These are phyloP conservation scores for Calvadosia cruxmelitensis DNA, from an alignment of 30 jellyfish, hydroid and myxozoan species.

Conservation along the genomic window DNA sequence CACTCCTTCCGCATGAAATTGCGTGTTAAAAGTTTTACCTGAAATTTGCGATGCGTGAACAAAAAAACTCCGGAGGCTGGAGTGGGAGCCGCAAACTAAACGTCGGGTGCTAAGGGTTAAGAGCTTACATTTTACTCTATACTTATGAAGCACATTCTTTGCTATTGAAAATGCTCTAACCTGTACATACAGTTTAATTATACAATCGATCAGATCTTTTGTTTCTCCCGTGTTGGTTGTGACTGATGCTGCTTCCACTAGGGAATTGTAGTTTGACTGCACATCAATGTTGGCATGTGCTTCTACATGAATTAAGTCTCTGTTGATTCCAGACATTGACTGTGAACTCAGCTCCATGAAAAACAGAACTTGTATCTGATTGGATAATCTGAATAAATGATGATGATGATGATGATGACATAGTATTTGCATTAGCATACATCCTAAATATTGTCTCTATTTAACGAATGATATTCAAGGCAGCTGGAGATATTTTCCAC, in stretches of 20 bases:
- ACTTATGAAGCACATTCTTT: slow-evolving; percentile 21
- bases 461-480: slow-evolving; percentile 2
- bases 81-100: too few species aligned
- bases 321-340: neutral
- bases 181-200: slow-evolving; percentile 9
- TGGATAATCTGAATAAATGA: too few species aligned
- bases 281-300: neutral
- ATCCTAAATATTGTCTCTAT: slow-evolving; percentile 7
- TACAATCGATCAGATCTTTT: slow-evolving; percentile 15
- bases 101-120: too few species aligned
- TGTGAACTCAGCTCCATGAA: too few species aligned
- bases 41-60: too few species aligned
- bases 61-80: too few species aligned
- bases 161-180: slow-evolving; percentile 29
- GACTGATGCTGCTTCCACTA: neutral
- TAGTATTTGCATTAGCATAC: slow-evolving; percentile 3
- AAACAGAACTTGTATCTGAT: too few species aligned
- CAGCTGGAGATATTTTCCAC: slow-evolving; percentile 13
- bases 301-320: neutral
- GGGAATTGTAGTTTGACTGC: neutral
- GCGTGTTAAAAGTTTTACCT: too few species aligned
- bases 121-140: slow-evolving; percentile 11
- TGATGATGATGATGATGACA: too few species aligned
- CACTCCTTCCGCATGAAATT: too few species aligned
- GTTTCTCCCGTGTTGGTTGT: too few species aligned